Evolutionary conservation across 2,888 invertebrate genomes (phyloP).

Genomic region (Zhuqinia jingwanae): DNA sequence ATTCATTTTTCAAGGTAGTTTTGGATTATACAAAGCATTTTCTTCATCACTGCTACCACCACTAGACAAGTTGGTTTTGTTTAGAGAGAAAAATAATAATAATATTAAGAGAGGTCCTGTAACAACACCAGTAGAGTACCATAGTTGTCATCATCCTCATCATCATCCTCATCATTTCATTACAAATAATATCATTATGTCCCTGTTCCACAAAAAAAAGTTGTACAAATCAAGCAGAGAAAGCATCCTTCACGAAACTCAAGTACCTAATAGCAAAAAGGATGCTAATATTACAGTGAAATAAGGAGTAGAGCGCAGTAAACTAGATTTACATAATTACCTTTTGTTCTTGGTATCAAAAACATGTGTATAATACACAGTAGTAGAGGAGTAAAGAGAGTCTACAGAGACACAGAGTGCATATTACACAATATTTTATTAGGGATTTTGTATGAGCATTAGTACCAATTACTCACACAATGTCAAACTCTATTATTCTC

Average conservation of each 20-base stretch:
- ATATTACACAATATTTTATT: conserved; percentile 24
- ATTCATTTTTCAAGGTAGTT: conserved; percentile 57
- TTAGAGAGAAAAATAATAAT: background rate
- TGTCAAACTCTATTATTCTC: conserved; percentile 51
- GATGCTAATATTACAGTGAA: background rate
- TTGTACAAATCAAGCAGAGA: background rate
- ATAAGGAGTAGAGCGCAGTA: background rate
- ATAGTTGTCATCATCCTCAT: no score
- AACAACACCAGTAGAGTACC: no score
- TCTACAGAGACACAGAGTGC: no score
- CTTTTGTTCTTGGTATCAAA: background rate
- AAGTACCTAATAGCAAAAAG: background rate
- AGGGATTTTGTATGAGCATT: conserved; percentile 54
- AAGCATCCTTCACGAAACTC: background rate
- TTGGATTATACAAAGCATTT: conserved; percentile 43
- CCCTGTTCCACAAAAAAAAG: conserved; percentile 19
- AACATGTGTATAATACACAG: no score
- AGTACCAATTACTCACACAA: conserved; percentile 55
- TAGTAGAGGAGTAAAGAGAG: no score
- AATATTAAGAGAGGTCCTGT: conserved; percentile 29
- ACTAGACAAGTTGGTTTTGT: conserved; percentile 35
- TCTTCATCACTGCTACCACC: no score
- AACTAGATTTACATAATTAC: conserved; percentile 27
- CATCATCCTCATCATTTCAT: conserved; percentile 12
- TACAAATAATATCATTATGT: conserved; percentile 16